Conservation (phyloP, 2,888 invertebrate species). For the Aphidius colemani region DNA sequence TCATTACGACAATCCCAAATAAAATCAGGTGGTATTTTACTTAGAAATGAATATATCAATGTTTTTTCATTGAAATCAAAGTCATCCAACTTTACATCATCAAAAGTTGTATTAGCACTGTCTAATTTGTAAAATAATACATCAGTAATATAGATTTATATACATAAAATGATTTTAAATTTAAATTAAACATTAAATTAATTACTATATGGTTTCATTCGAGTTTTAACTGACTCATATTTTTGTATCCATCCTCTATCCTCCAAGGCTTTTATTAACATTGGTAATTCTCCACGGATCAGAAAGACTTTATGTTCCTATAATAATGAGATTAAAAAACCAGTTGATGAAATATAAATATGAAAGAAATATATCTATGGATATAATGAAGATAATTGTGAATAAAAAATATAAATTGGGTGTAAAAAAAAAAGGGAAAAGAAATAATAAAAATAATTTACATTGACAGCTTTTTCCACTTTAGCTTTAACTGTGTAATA, state of each 20-base stretch:
- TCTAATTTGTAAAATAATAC: conserved; percentile 34
- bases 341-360: neutral
- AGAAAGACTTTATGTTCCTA: conserved; percentile 52
- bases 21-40: conserved; percentile 46
- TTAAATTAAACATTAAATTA: neutral
- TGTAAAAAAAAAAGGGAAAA: neutral
- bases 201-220: conserved; percentile 51
- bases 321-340: neutral
- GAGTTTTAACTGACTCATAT: conserved; percentile 50
- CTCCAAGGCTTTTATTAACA: conserved; percentile 48
- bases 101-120: conserved; percentile 44
- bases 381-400: neutral
- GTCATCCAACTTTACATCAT: conserved; percentile 44
- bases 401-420: neutral
- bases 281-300: conserved; percentile 53
- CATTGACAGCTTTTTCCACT: conserved; percentile 46
- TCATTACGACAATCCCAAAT: conserved; percentile 55
- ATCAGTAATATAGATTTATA: neutral
- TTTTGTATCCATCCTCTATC: conserved; percentile 54
- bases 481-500: conserved; percentile 44
- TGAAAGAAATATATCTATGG: neutral
- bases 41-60: conserved; percentile 44
- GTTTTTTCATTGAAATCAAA: conserved; percentile 49
- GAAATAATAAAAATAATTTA: conserved; percentile 26
- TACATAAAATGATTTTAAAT: neutral